Evolutionary conservation across 1,140 invertebrate genomes (phyloP).

Genomic region (Leptopilina boulardi): DNA sequence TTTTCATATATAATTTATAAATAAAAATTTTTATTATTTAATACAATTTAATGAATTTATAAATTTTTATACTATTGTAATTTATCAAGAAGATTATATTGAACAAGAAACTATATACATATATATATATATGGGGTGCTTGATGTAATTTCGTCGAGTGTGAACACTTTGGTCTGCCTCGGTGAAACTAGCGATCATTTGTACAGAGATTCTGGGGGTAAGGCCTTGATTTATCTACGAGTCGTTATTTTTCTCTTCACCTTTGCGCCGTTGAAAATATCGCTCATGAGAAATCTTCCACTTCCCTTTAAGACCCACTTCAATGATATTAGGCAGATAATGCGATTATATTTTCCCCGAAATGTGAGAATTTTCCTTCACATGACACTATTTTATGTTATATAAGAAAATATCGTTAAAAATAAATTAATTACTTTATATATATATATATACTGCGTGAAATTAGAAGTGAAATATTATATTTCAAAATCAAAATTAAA

Average conservation of each 20-base stretch:
- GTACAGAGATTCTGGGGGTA: slow-evolving; percentile 44
- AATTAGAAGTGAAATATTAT: too few species aligned
- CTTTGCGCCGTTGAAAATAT: slow-evolving; percentile 44
- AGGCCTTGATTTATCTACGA: slow-evolving; percentile 47
- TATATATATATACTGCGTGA: too few species aligned
- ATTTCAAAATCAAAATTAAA: too few species aligned
- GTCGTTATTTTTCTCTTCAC: slow-evolving; percentile 44
- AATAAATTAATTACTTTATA: too few species aligned
- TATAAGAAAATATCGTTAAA: too few species aligned
- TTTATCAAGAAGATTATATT: slow-evolving; percentile 9
- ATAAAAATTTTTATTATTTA: too few species aligned
- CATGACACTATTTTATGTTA: too few species aligned
- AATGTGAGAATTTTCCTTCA: not conserved
- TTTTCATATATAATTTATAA: too few species aligned
- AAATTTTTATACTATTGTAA: not conserved
- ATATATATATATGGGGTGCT: too few species aligned
- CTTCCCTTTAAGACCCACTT: slow-evolving; percentile 39
- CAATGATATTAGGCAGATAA: slow-evolving; percentile 46
- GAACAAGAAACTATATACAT: not conserved
- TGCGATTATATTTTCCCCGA: slow-evolving; percentile 27
- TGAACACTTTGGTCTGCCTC: not conserved
- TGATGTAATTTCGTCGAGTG: slow-evolving; percentile 17
- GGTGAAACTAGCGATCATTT: slow-evolving; percentile 47
- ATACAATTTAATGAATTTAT: too few species aligned
- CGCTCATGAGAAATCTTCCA: slow-evolving; percentile 38